Conservation (phyloP, 1,140 invertebrate species). For the Drosophila navojoa region DNA sequence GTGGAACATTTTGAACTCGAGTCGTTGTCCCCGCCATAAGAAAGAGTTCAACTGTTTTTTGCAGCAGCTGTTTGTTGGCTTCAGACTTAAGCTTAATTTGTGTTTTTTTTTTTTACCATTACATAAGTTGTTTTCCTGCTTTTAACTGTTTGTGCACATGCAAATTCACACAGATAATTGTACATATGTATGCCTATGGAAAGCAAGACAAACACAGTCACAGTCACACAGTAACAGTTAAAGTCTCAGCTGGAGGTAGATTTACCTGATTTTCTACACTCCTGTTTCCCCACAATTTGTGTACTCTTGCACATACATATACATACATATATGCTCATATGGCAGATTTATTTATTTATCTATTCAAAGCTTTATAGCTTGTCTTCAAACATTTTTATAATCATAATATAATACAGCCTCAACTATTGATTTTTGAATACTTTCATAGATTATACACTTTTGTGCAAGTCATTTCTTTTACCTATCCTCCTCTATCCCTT, state of each 20-base stretch:
- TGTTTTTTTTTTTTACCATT: slow-evolving; percentile 10
- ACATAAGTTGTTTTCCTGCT: slow-evolving; percentile 40
- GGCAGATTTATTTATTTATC: no score
- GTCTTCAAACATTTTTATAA: no score
- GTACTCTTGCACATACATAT: no score
- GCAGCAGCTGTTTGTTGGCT: slow-evolving; percentile 3
- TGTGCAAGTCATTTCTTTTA: no score
- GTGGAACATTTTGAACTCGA: neutral
- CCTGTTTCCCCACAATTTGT: no score
- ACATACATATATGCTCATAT: no score
- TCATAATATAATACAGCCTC: no score
- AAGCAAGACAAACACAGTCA: neutral
- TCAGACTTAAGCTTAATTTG: neutral
- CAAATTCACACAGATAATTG: no score
- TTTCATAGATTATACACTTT: no score
- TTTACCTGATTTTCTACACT: neutral
- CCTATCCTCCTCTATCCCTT: no score
- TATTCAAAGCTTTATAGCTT: no score
- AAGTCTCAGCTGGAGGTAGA: neutral
- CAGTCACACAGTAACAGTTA: neutral
- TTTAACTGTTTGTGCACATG: slow-evolving; percentile 1
- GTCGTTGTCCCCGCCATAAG: slow-evolving; percentile 12
- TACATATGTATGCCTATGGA: neutral
- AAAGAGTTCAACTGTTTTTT: slow-evolving; percentile 67
- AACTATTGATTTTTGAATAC: no score